Evolutionary conservation across 2,113 vertebrate genomes (phyloP).

Genomic region (Saguinus midas): DNA sequence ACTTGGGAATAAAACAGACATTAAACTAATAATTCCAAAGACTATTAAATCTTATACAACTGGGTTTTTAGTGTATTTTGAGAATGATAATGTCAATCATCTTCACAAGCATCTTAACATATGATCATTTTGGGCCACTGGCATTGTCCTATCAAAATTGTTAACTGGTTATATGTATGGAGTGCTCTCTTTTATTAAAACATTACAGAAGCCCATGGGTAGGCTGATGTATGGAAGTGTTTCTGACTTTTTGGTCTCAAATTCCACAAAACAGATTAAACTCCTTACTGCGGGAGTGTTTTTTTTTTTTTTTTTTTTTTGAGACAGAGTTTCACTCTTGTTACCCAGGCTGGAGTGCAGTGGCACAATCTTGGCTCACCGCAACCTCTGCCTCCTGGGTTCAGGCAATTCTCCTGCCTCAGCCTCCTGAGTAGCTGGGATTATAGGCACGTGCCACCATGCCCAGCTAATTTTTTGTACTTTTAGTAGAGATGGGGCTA

Average conservation of each 20-base stretch:
- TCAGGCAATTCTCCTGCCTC: no score
- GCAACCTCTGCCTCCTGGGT: no score
- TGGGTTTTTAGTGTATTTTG: background rate
- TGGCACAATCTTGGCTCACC: no score
- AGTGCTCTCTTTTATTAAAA: background rate
- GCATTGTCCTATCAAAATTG: background rate
- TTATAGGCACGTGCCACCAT: no score
- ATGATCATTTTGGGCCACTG: background rate
- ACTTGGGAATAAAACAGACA: background rate
- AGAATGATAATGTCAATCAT: background rate
- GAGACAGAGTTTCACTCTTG: no score
- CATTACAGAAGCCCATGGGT: background rate
- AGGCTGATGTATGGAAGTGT: background rate
- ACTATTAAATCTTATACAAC: background rate
- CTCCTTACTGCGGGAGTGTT: background rate
- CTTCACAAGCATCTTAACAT: background rate
- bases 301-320: no score
- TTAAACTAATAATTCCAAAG: background rate
- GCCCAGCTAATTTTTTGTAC: no score
- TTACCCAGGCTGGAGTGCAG: no score
- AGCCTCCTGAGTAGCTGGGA: no score
- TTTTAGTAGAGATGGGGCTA: no score
- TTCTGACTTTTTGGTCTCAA: background rate
- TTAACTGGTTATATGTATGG: background rate
- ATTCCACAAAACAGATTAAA: constrained; percentile 7